Base-by-base conservation (phyloP, 1,140 invertebrate genomes). In the Triops cancriformis region DNA sequence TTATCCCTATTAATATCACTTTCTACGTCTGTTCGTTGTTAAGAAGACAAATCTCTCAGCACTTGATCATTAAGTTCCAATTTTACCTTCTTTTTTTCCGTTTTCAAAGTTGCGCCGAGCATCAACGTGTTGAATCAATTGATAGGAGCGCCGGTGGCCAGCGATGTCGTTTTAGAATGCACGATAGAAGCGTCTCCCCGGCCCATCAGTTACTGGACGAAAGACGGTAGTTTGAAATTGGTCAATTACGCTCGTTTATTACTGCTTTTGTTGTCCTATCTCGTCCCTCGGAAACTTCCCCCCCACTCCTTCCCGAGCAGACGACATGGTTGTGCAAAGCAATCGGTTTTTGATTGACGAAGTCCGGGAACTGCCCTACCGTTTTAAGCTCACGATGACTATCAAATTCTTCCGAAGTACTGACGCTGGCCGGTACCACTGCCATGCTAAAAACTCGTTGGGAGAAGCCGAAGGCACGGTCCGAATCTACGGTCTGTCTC, bases 391-490 rank as follows among this genome's bases (percentile, higher is more conserved):
- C 76, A 84, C 83, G 79, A 77, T 87, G 45, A 82, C 81, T 26
- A 86, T 87, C 26, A 79, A 80, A 11, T 79, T 83, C 41, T 80
- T 87, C 23, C 82, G 83, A 1, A 76, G 81, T 45, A 79, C 81
- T 26, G 87, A 88, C 80, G 86, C 81, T 80, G 86, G 86, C 9
- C 80, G 81, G 10, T 87, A 87, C 80, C 84, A 84, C 45, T 88
- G 87, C 80, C 82, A 86, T 26, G 85, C 94, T 77, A 95, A 95
- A 86, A 98, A 97, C 86, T 93, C 92, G 12, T 88, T 97, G n/a
- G 95, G 95, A 76, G 94, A 94, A 84, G 97, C 95, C 26, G 93
- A 95, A 85, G 94, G 94, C 79, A 92, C 91, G 72, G 96, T 98
- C 84, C 88, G 93, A 84, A 87, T 98, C 76, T 96, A 96, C 83